phyloP scores from a whole-genome alignment of 2,888 invertebrate species.

The Dysmachus trigonus region DNA sequence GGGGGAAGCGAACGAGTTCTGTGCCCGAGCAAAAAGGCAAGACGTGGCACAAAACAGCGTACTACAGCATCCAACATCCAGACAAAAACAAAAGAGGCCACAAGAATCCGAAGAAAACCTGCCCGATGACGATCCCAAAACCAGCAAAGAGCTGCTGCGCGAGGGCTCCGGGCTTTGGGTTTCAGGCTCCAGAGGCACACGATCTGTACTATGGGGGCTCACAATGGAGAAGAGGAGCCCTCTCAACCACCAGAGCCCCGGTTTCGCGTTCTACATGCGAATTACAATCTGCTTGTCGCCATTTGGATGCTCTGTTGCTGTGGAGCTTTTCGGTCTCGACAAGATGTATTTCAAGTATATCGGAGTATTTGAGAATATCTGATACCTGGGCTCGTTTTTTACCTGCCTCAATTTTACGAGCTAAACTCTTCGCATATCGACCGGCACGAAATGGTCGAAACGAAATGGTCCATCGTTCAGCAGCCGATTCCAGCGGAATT shows the following conservation, averaged over 20 bases:
- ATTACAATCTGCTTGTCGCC: slow-evolving; percentile 19
- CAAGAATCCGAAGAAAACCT: neutral
- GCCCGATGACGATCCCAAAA: neutral
- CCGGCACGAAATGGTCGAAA: neutral
- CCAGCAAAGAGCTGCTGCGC: neutral
- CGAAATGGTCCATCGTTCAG: neutral
- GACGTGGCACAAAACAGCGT: neutral
- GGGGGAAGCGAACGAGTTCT: slow-evolving; percentile 33
- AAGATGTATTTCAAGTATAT: too few species aligned
- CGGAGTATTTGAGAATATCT: too few species aligned
- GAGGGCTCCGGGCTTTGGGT: neutral
- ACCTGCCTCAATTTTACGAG: neutral
- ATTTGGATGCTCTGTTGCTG: neutral
- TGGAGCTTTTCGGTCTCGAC: neutral
- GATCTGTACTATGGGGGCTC: neutral
- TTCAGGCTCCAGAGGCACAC: too few species aligned
- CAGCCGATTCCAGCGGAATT: neutral
- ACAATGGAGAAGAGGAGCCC: neutral
- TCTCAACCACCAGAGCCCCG: too few species aligned
- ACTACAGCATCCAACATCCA: neutral
- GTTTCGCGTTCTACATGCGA: neutral
- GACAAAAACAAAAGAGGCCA: neutral
- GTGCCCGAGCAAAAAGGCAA: slow-evolving; percentile 12
- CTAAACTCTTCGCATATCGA: neutral
- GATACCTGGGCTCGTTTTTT: too few species aligned